These are phyloP conservation scores for Muscicapa comitata DNA, from an alignment of 2,797 vertebrate genomes.

Conservation along the genomic window DNA sequence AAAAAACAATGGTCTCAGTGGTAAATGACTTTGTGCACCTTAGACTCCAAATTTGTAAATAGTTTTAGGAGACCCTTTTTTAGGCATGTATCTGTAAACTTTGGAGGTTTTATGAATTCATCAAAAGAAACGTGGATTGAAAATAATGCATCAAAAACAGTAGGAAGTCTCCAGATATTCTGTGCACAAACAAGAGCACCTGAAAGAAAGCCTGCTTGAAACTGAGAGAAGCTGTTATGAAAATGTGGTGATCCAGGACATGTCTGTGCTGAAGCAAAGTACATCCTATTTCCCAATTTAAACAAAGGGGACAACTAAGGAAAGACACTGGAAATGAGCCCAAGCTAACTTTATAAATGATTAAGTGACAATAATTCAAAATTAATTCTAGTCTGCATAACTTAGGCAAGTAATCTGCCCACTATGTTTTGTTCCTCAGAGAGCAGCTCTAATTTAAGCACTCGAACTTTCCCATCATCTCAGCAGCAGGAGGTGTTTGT, in stretches of 20 bases:
- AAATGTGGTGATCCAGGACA: background rate
- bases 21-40: background rate
- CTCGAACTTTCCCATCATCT: background rate
- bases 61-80: background rate
- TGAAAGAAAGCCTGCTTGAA: background rate
- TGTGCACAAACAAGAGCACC: background rate
- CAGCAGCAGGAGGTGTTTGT: background rate
- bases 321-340: background rate
- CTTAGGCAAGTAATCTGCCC: background rate
- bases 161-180: background rate
- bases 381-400: background rate
- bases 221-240: background rate
- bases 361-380: background rate
- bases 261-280: background rate
- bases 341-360: background rate
- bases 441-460: background rate
- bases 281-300: background rate
- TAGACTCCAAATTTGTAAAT: background rate
- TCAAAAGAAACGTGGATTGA: background rate
- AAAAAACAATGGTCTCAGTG: background rate
- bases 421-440: background rate
- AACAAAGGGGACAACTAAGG: background rate
- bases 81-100: background rate
- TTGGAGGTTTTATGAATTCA: background rate
- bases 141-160: background rate